Percentiles rank a stretch among this genome's conserved stretches.
phyloP scores from a whole-genome alignment of 30 jellyfish, hydroid and myxozoan species.

The Turritopsis rubra region DNA sequence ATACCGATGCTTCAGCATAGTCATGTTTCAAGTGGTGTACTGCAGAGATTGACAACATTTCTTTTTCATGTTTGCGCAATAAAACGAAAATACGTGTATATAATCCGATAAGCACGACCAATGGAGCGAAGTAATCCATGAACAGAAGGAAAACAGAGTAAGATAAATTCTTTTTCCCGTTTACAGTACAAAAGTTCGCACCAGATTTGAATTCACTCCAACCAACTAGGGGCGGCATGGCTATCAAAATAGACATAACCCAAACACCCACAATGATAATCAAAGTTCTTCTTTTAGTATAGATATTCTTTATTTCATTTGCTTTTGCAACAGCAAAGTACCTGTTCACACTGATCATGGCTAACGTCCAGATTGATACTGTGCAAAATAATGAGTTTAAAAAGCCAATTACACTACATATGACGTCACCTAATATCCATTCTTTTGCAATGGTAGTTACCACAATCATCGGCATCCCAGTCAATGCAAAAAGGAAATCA shows the following conservation, averaged over 20 bases:
- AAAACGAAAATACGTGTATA: slow-evolving; percentile 57
- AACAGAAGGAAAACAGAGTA: slow-evolving; percentile 48
- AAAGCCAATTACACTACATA: slow-evolving; percentile 75
- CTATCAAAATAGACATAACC: slow-evolving; percentile 38
- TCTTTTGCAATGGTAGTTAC: slow-evolving; percentile 67
- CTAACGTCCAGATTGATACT: slow-evolving; percentile 85
- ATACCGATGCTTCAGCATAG: neutral
- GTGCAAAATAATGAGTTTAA: slow-evolving; percentile 58
- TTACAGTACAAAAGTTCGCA: slow-evolving; percentile 81
- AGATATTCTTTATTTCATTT: slow-evolving; percentile 38
- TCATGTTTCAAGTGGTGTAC: neutral
- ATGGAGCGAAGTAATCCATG: slow-evolving; percentile 65
- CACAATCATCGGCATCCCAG: slow-evolving; percentile 70
- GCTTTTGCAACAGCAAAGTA: slow-evolving; percentile 82
- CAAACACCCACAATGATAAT: slow-evolving; percentile 53
- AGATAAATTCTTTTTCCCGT: slow-evolving; percentile 61
- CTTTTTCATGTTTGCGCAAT: slow-evolving; percentile 59
- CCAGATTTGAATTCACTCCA: slow-evolving; percentile 89
- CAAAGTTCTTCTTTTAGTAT: slow-evolving; percentile 40
- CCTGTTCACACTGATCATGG: slow-evolving; percentile 78
- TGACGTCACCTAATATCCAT: slow-evolving; percentile 75
- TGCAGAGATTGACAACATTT: slow-evolving; percentile 19
- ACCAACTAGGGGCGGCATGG: slow-evolving; percentile 79
- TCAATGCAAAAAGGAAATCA: slow-evolving; percentile 60
- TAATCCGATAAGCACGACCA: slow-evolving; percentile 43